These are phyloP conservation scores for Frieseomelitta varia DNA, from an alignment of 1,140 invertebrate species.

Conservation along the genomic window DNA sequence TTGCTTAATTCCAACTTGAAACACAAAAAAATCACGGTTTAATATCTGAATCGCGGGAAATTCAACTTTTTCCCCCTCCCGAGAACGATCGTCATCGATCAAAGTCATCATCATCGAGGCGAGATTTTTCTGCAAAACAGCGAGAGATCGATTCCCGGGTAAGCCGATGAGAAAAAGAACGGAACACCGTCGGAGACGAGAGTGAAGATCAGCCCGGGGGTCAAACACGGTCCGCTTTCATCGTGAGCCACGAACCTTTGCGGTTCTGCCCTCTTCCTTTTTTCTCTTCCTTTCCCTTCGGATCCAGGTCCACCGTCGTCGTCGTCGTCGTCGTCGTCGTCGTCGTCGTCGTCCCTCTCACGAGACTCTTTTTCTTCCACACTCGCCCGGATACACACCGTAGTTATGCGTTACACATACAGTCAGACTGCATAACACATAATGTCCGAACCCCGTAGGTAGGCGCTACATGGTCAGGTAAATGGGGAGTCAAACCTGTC, in stretches of 20 bases:
- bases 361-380: slow-evolving; percentile 8
- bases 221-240: slow-evolving; percentile 69
- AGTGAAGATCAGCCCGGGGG: slow-evolving; percentile 72
- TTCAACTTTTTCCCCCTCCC: no score
- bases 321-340: no score
- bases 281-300: not conserved
- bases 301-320: slow-evolving; percentile 25
- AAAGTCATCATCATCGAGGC: no score
- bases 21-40: no score
- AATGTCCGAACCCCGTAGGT: slow-evolving; percentile 71
- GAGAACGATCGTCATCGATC: no score
- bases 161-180: not conserved
- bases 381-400: slow-evolving; percentile 57
- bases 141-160: slow-evolving; percentile 11
- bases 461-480: slow-evolving; percentile 75
- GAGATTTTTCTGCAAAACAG: not conserved
- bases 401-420: slow-evolving; percentile 79
- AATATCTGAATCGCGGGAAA: no score
- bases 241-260: slow-evolving; percentile 55
- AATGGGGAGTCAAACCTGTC: slow-evolving; percentile 78
- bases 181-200: slow-evolving; percentile 50
- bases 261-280: slow-evolving; percentile 43
- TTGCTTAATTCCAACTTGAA: no score
- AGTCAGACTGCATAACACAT: slow-evolving; percentile 76
- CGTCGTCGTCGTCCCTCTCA: not conserved